Percentiles rank a stretch among this genome's conserved stretches.
phyloP scores from a whole-genome alignment of 2,888 invertebrate species.

The Marasmarcha lunaedactyla region DNA sequence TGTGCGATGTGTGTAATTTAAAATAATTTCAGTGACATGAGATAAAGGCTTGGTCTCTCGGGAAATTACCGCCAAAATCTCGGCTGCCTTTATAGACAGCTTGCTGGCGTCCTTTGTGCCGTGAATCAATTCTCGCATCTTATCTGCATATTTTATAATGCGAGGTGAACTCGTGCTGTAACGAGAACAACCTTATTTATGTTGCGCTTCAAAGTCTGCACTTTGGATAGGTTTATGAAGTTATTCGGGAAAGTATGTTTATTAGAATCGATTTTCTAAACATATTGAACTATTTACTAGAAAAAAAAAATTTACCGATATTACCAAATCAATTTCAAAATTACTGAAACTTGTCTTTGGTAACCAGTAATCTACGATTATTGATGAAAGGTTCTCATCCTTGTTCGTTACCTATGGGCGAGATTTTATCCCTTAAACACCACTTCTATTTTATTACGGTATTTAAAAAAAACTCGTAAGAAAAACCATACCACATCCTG shows the following conservation, averaged over 20 bases:
- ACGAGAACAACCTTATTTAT: conserved; percentile 13
- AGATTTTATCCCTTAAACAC: too few species aligned
- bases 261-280: too few species aligned
- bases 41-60: conserved; percentile 54
- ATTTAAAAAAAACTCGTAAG: too few species aligned
- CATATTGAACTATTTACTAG: too few species aligned
- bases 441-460: too few species aligned
- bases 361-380: too few species aligned
- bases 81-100: conserved; percentile 53
- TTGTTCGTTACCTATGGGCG: too few species aligned
- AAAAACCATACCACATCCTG: too few species aligned
- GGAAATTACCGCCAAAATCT: conserved; percentile 67
- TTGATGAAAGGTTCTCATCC: too few species aligned
- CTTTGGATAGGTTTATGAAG: conserved; percentile 34
- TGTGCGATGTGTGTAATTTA: conserved; percentile 23
- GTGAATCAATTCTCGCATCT: conserved; percentile 67
- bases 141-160: conserved; percentile 67
- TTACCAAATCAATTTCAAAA: too few species aligned
- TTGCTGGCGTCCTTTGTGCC: conserved; percentile 53
- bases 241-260: conserved; percentile 24
- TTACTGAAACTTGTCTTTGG: too few species aligned
- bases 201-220: conserved; percentile 12
- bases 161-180: conserved; percentile 49
- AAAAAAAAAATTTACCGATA: too few species aligned
- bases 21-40: conserved; percentile 54